Evolutionary conservation across 37 sponge, comb jelly and placozoan species (phyloP), one percentile per base, ranked within the genome.

Genomic region (Haliclona indistincta): DNA sequence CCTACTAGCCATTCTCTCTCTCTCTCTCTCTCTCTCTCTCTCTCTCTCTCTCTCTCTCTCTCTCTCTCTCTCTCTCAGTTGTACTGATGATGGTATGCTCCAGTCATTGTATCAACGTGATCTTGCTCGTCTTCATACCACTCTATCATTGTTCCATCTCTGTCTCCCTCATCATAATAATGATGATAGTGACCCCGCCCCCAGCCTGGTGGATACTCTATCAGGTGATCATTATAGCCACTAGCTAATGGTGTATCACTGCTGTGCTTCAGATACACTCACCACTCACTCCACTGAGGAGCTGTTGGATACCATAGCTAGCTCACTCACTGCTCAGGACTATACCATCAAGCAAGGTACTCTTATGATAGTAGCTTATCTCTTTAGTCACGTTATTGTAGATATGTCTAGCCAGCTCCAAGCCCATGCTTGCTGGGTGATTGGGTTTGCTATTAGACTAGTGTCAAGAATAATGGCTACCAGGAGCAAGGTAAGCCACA

Each of bases 381-480:
- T 42, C 10, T 19, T 33, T 13, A 15, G 15, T 4, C 29, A 56
- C 3, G 3, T 35, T 64, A 29, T 22, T 26, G 19, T 39, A 85
- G 85, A 64, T 36, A 64, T 45, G 1, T 54, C 72, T 11, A 42
- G 54, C 10, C 79, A 85, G 43, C 79, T 85, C 22, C 85, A 85
- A 43, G 56, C 63, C n/a, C 85, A 85, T 64, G 49, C 43, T 2
- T 79, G 78, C 85, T 85, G 85, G 85, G 17, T 85, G 10, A 36
- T 85, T 40, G 85, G 78, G 38, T 32, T 85, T 26, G 39, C 85
- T 47, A 72, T 85, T 5, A 71, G 72, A 20, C 26, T 78, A 22
- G 66, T 78, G 35, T 40, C 78, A 29, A 69, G 64, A 70, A 63
- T 78, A 29, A 43, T 69, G 28, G 35, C 68, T 20, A 67, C n/a